Evolutionary conservation across 2,797 vertebrate species (phyloP), one percentile per base, ranked within the genome.

Genomic region (Neosalanx taihuensis): DNA sequence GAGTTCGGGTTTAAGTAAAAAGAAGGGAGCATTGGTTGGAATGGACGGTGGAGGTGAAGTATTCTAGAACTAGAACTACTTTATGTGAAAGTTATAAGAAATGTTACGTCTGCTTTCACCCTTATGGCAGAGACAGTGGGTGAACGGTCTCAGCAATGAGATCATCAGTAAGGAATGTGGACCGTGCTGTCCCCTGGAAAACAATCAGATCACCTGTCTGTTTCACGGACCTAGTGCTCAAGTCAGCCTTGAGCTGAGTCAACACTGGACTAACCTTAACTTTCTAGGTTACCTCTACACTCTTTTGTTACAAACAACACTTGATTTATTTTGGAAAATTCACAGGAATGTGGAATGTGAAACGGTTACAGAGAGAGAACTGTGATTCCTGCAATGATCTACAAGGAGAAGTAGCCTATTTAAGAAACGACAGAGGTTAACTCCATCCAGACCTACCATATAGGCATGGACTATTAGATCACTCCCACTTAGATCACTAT

Each of bases 111-210:
- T 10, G 7, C 15, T 66, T 7, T 30, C 15, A 1, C 64, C 37
- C 41, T 49, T 17, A 20, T 18, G 5, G 63, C 15, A 23, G 23
- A 29, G 64, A 9, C 23, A 41, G 23, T 15, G 23, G 37, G 30
- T 31, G 51, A 56, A 59, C 17, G 35, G 51, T 74, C 73, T 73
- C 59, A 77, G 69, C 18, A 56, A 71, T 87, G 85, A 89, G 78
- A 83, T 89, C 83, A 86, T 64, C 66, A 4, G 61, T 29, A 4
- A 88, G 75, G 87, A 90, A 90, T 89, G 85, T 83, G 85, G 83
- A 79, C 83, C 0, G 85, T 53, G 73, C 75, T 76, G 51, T n/a
- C 4, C 75, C 77, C 71, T 81, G 37, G 26, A 84, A 87, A 80
- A 72, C 68, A 73, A 76, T 59, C 77, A 30, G 69, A 81, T 82